Percentiles rank a stretch among this genome's conserved stretches.
Conservation (phyloP, 2,888 invertebrate genomes). For the Cosmorhoe ocellata region DNA sequence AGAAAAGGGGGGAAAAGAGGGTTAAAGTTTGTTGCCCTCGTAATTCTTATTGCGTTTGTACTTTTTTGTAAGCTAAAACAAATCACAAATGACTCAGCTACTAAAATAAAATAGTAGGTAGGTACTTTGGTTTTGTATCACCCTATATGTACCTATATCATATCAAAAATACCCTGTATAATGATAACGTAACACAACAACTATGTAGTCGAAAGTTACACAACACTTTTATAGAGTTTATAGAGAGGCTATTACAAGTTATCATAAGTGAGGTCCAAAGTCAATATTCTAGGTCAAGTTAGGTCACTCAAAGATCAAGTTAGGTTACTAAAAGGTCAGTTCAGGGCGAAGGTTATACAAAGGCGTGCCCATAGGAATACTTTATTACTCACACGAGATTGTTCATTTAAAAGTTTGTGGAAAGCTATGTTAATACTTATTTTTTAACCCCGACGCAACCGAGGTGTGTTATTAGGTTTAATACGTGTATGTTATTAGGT, state of each 20-base stretch:
- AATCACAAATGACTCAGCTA: no score
- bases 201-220: neutral
- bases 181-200: neutral
- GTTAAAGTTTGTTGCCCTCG: no score
- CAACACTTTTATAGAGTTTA: constrained; percentile 1
- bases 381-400: neutral
- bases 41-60: no score
- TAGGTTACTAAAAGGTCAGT: neutral
- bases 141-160: neutral
- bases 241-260: neutral
- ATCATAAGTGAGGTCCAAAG: neutral
- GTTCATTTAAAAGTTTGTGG: constrained; percentile 4
- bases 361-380: constrained; percentile 1
- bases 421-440: no score
- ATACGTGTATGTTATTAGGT: no score
- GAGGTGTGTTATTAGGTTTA: no score
- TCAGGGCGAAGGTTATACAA: constrained; percentile 2
- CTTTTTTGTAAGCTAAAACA: no score
- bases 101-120: no score
- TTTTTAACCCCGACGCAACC: no score
- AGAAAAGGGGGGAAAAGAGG: no score
- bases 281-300: neutral
- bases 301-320: neutral
- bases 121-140: no score
- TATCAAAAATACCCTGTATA: neutral